phyloP scores from a whole-genome alignment of 1,140 invertebrate genomes.

The Trialeurodes vaporariorum region DNA sequence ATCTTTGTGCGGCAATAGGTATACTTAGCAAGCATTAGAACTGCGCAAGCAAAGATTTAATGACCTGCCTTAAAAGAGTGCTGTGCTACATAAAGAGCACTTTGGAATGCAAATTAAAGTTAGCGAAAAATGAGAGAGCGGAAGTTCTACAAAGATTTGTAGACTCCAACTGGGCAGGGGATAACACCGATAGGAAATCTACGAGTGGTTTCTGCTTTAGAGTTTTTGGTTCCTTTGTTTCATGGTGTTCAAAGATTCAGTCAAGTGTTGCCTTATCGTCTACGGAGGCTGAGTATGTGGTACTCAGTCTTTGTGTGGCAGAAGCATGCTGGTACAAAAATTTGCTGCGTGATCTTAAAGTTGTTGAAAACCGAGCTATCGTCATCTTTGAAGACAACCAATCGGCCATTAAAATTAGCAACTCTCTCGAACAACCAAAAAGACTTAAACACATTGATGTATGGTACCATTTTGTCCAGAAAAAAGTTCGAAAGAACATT shows the following conservation, averaged over 20 bases:
- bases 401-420: slow-evolving; percentile 3
- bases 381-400: slow-evolving; percentile 13
- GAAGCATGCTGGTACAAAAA: slow-evolving; percentile 3
- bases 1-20: slow-evolving; percentile 25
- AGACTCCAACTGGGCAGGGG: slow-evolving; percentile 19
- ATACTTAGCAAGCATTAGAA: slow-evolving; percentile 23
- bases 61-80: slow-evolving; percentile 26
- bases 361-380: not conserved
- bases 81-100: slow-evolving; percentile 26
- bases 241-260: slow-evolving; percentile 24
- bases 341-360: not conserved
- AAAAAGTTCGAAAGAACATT: not conserved
- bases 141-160: slow-evolving; percentile 8
- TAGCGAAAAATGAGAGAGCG: slow-evolving; percentile 9
- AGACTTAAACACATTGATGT: slow-evolving; percentile 14
- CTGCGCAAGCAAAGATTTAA: slow-evolving; percentile 22
- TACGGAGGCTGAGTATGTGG: slow-evolving; percentile 34
- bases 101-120: slow-evolving; percentile 18
- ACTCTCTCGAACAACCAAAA: slow-evolving; percentile 5
- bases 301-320: slow-evolving; percentile 17
- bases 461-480: slow-evolving; percentile 15
- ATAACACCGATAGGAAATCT: slow-evolving; percentile 5
- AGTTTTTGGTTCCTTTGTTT: slow-evolving; percentile 6
- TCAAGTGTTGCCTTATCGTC: slow-evolving; percentile 30
- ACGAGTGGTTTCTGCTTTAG: slow-evolving; percentile 7